These are phyloP conservation scores for Acanthococcus lagerstroemiae DNA, from an alignment of 2,888 invertebrate genomes.

Conservation along the genomic window DNA sequence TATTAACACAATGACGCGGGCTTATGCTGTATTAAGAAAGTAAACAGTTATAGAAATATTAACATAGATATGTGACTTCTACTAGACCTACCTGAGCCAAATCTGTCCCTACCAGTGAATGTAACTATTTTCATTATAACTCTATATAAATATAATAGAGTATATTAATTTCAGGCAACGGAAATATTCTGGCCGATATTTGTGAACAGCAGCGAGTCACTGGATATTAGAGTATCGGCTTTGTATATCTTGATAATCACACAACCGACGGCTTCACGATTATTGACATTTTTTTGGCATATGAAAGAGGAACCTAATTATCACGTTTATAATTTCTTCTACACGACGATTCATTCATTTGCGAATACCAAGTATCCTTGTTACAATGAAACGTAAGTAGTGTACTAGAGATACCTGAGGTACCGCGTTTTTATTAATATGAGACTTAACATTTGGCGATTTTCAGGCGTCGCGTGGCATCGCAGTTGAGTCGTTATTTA, in stretches of 20 bases:
- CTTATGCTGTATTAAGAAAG: too few species aligned
- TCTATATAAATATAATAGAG: too few species aligned
- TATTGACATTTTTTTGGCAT: slow-evolving; percentile 58
- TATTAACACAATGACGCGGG: too few species aligned
- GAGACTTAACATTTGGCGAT: slow-evolving; percentile 14
- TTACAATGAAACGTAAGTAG: slow-evolving; percentile 55
- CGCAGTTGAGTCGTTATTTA: slow-evolving; percentile 55
- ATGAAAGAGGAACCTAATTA: slow-evolving; percentile 52
- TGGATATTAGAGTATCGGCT: slow-evolving; percentile 58
- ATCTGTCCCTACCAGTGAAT: too few species aligned
- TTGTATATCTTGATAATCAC: slow-evolving; percentile 55
- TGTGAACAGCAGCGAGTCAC: slow-evolving; percentile 53
- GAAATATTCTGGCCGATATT: slow-evolving; percentile 59
- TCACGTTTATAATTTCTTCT: slow-evolving; percentile 60
- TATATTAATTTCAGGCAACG: slow-evolving; percentile 44
- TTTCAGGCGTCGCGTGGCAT: slow-evolving; percentile 36
- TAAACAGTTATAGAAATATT: too few species aligned
- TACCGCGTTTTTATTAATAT: background rate
- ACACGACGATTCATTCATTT: slow-evolving; percentile 57
- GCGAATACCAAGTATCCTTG: slow-evolving; percentile 57
- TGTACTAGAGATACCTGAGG: background rate
- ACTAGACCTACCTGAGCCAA: too few species aligned
- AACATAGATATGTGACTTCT: too few species aligned
- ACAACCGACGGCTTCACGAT: slow-evolving; percentile 53
- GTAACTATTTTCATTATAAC: slow-evolving; percentile 8